A percentile compares a stretch with the other conserved stretches of the same genome.
Conservation (phyloP, 2,113 vertebrate species). For the Columba janthina region DNA sequence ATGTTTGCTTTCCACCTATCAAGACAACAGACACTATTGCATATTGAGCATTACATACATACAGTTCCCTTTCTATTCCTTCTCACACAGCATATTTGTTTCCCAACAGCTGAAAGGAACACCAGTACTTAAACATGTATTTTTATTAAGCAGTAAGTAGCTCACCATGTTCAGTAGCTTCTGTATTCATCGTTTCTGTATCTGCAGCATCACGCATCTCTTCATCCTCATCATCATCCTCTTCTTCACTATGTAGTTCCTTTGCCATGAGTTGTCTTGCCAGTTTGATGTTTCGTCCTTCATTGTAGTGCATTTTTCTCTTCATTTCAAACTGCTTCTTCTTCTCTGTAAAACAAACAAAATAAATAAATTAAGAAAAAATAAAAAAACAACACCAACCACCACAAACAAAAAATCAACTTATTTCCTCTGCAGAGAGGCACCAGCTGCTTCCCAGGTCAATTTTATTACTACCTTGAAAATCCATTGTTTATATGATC, state of each 20-base stretch:
- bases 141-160: conserved; percentile 3
- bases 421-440: neutral
- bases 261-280: conserved; percentile 94
- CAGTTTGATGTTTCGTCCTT: conserved; percentile 94
- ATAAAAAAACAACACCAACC: no score
- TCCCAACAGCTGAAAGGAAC: neutral
- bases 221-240: conserved; percentile 81
- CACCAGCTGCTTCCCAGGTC: neutral
- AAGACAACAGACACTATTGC: neutral
- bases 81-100: neutral
- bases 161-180: conserved; percentile 71
- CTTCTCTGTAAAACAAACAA: conserved; percentile 76
- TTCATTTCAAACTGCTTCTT: conserved; percentile 96
- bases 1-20: neutral
- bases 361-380: no score
- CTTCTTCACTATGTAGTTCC: conserved; percentile 84
- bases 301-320: conserved; percentile 98
- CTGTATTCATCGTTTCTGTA: conserved; percentile 76
- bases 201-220: conserved; percentile 86
- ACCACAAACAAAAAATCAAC: neutral
- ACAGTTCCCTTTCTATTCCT: neutral
- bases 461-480: neutral
- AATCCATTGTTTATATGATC: neutral
- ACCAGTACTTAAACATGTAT: neutral
- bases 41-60: accelerated